phyloP scores from a whole-genome alignment of 1,140 invertebrate genomes.

The Drosophila parabipectinata region DNA sequence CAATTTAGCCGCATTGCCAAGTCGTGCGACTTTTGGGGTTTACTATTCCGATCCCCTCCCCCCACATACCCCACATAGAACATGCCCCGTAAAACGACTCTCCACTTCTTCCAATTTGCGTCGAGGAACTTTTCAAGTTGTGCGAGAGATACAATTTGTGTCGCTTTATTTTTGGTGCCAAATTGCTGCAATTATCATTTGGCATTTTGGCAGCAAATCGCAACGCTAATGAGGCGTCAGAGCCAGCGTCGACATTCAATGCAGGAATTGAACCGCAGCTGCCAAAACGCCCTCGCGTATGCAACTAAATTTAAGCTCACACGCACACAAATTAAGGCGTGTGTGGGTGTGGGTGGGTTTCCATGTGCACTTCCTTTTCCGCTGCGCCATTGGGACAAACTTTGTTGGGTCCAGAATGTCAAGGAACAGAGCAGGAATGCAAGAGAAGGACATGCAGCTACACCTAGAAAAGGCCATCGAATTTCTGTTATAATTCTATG shows the following conservation, averaged over 20 bases:
- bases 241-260: slow-evolving; percentile 14
- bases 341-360: not conserved
- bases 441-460: slow-evolving; percentile 4
- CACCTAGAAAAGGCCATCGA: not conserved
- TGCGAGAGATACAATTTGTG: slow-evolving; percentile 67
- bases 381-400: slow-evolving; percentile 61
- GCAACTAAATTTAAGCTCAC: slow-evolving; percentile 51
- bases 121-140: slow-evolving; percentile 66
- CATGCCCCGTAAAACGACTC: slow-evolving; percentile 6
- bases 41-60: not conserved
- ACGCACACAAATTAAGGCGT: slow-evolving; percentile 15
- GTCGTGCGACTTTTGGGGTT: slow-evolving; percentile 5
- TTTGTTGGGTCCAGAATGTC: slow-evolving; percentile 43
- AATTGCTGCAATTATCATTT: slow-evolving; percentile 79
- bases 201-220: slow-evolving; percentile 25
- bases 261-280: slow-evolving; percentile 35
- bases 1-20: slow-evolving; percentile 68
- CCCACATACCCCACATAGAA: no score
- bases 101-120: slow-evolving; percentile 53
- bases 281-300: slow-evolving; percentile 43
- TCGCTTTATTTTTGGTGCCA: slow-evolving; percentile 35
- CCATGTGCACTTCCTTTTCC: slow-evolving; percentile 71
- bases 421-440: slow-evolving; percentile 8
- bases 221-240: slow-evolving; percentile 63
- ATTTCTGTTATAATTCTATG: no score